These are phyloP conservation scores for Schmidtea mediterranea DNA, from an alignment of 1,140 invertebrate species.

Conservation along the genomic window DNA sequence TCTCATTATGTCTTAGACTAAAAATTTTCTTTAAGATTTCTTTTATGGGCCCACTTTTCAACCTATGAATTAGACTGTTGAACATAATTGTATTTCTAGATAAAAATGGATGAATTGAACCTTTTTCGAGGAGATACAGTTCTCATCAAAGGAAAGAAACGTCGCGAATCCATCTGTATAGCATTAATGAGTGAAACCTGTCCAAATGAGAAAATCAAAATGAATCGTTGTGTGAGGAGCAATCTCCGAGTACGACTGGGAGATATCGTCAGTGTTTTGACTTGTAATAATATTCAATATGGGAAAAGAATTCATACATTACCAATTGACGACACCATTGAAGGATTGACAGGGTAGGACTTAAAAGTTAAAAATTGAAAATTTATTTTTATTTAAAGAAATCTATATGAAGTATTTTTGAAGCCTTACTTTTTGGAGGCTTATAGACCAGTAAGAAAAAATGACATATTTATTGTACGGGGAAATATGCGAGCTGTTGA, in stretches of 20 bases:
- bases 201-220: constrained; percentile 83
- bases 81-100: constrained; percentile 35
- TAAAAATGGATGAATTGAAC: constrained; percentile 94
- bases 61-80: no score
- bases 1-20: no score
- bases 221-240: constrained; percentile 89
- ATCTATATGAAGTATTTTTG: constrained; percentile 87
- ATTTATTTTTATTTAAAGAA: constrained; percentile 29
- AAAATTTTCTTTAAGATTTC: no score
- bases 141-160: constrained; percentile 69
- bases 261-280: constrained; percentile 50
- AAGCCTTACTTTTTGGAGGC: constrained; percentile 98
- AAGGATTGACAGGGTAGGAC: constrained; percentile 73
- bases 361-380: constrained; percentile 9
- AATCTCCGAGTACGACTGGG: constrained; percentile 82
- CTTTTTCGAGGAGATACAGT: constrained; percentile 92
- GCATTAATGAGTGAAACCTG: constrained; percentile 81
- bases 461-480: constrained; percentile 83
- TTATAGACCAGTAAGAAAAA: constrained; percentile 91
- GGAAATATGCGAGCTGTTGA: constrained; percentile 94
- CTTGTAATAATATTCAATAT: constrained; percentile 88
- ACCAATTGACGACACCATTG: constrained; percentile 94
- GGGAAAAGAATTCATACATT: constrained; percentile 89
- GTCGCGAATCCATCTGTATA: constrained; percentile 92
- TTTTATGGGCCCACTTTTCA: no score